These are phyloP conservation scores for Dipodomys spectabilis DNA, from an alignment of 2,113 vertebrate genomes.

Conservation along the genomic window DNA sequence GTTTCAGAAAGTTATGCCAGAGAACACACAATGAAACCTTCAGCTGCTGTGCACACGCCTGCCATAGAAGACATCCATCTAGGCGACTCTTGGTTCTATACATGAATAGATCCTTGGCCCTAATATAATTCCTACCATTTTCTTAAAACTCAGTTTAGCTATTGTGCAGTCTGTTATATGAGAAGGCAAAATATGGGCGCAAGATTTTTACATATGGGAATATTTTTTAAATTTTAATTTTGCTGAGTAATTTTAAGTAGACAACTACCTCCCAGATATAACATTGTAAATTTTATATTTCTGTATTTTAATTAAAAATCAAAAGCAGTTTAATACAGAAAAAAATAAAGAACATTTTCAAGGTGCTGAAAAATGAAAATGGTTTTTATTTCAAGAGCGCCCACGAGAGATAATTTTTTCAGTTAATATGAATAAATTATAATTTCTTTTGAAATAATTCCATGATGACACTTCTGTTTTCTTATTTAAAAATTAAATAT, in stretches of 20 bases:
- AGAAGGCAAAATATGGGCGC: background rate
- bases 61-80: background rate
- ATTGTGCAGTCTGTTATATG: background rate
- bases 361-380: background rate
- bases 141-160: background rate
- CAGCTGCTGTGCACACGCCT: background rate
- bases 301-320: conserved; percentile 20
- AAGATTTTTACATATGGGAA: background rate
- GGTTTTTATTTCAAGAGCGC: conserved; percentile 18
- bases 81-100: background rate
- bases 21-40: background rate
- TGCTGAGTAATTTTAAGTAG: conserved; percentile 15
- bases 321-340: background rate
- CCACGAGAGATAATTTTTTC: background rate
- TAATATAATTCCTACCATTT: background rate
- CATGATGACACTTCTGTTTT: background rate
- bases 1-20: background rate
- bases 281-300: background rate
- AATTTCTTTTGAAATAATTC: background rate
- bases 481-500: conserved; percentile 9
- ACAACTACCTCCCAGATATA: background rate
- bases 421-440: conserved; percentile 42
- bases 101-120: background rate
- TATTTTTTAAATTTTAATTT: background rate
- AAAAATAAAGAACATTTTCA: conserved; percentile 29